Conservation (phyloP, 1,140 invertebrate genomes). For the Leguminivora glycinivorella region DNA sequence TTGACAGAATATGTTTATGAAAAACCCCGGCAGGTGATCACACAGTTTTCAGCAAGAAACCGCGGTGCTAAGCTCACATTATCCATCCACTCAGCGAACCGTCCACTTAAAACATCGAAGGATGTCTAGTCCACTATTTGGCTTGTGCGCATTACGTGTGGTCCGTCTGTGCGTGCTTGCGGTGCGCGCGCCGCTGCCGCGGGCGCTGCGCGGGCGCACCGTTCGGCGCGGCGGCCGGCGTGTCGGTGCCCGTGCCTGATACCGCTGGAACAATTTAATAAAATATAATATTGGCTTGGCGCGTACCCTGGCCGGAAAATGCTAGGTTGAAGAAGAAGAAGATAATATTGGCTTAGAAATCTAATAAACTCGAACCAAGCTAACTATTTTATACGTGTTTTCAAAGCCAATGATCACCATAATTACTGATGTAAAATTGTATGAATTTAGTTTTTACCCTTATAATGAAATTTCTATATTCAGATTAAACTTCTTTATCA, state of each 20-base stretch:
- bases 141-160: constrained; percentile 52
- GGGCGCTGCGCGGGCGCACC: constrained; percentile 47
- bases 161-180: constrained; percentile 53
- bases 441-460: too few species aligned
- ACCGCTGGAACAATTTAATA: not conserved
- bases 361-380: too few species aligned
- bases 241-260: not conserved
- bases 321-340: too few species aligned
- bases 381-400: too few species aligned
- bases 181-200: constrained; percentile 50
- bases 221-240: constrained; percentile 25
- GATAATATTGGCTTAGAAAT: too few species aligned
- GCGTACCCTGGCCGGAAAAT: too few species aligned
- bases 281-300: too few species aligned
- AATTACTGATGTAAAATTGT: too few species aligned
- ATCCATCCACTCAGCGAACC: not conserved
- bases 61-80: not conserved
- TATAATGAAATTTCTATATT: too few species aligned
- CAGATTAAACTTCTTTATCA: too few species aligned
- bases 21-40: not conserved
- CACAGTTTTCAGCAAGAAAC: not conserved
- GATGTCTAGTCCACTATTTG: not conserved
- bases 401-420: too few species aligned
- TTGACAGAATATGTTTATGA: not conserved
- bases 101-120: not conserved